These are phyloP conservation scores for Chrysolophus pictus DNA, from an alignment of 2,797 vertebrate genomes.

Conservation along the genomic window DNA sequence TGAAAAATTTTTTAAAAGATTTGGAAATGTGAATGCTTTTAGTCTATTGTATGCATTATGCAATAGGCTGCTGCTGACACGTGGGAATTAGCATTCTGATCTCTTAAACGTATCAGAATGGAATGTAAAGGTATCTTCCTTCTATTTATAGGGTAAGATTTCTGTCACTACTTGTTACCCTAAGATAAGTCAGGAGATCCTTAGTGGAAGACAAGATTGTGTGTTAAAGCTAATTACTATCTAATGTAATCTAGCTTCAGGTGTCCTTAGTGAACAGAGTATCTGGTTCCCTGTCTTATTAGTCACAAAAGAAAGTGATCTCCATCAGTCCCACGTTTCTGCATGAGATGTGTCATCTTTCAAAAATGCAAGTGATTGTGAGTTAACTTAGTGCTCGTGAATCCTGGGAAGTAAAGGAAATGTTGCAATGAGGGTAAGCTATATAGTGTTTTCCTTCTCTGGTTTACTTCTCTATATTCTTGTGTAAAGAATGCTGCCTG, in stretches of 20 bases:
- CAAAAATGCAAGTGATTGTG: background rate
- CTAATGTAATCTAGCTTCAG: conserved; percentile 31
- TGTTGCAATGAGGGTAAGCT: background rate
- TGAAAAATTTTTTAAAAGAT: background rate
- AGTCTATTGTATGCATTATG: conserved; percentile 43
- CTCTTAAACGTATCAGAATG: conserved; percentile 75
- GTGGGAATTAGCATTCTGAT: conserved; percentile 74
- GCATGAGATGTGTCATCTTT: background rate
- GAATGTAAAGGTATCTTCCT: conserved; percentile 62
- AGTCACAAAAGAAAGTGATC: background rate
- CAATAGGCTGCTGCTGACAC: conserved; percentile 62
- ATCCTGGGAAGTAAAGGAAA: background rate
- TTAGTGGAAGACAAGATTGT: conserved; percentile 62
- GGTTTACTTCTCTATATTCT: background rate
- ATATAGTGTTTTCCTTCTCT: background rate
- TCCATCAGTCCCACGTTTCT: background rate
- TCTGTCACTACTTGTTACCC: conserved; percentile 70
- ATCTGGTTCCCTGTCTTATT: background rate
- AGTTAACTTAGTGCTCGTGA: background rate
- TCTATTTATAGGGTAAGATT: conserved; percentile 73
- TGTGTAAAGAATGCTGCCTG: background rate
- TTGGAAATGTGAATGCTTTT: background rate
- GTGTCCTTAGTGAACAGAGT: background rate
- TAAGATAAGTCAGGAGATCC: conserved; percentile 69
- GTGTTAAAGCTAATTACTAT: conserved; percentile 67